Evolutionary conservation across 2,888 invertebrate species (phyloP), one percentile per base, ranked within the genome.

Genomic region (Aleiodes testaceus): DNA sequence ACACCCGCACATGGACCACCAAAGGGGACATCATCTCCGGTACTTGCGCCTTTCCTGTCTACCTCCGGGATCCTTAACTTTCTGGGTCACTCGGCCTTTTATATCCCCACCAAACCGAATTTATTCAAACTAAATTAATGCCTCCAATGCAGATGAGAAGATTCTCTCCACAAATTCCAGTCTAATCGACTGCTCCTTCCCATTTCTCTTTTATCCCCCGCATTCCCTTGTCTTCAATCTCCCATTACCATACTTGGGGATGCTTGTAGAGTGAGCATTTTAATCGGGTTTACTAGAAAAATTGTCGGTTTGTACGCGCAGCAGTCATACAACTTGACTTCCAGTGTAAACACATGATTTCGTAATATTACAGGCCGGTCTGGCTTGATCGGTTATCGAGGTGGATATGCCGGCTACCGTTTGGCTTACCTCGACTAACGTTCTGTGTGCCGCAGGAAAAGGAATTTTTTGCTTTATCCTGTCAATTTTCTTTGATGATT

Each of bases 361-460:
- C 82, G 83, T 82, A 85, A 85, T 78, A 78, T 72, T 47, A 47
- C 30, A 18, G 61, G 81, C 79, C 79, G 83, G 82, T 82, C 81
- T 80, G 80, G 81, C 84, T 81, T 84, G 83, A 85, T 82, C 83
- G 81, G 81, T 77, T 84, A 83, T 85, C 81, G 83, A 85, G 84
- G 85, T 84, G 80, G 81, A 82, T 66, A 55, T 81, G 76, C 79
- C 75, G 75, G 80, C 78, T 77, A 78, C 79, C 77, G 79, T 77
- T 78, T 75, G 74, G 75, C 78, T 82, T 79, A 78, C 77, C 77
- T 81, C 81, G 84, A 64, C 81, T 80, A 84, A 84, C 85, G 86
- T 86, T 86, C n/a, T n/a, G 85, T 85, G 84, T 75, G 80, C 80
- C 78, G 79, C 36, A 11, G 36, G 36, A 36, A 6, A 36, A 36